Conservation (phyloP, 2,888 invertebrate genomes). For the Leucozona laternaria region DNA sequence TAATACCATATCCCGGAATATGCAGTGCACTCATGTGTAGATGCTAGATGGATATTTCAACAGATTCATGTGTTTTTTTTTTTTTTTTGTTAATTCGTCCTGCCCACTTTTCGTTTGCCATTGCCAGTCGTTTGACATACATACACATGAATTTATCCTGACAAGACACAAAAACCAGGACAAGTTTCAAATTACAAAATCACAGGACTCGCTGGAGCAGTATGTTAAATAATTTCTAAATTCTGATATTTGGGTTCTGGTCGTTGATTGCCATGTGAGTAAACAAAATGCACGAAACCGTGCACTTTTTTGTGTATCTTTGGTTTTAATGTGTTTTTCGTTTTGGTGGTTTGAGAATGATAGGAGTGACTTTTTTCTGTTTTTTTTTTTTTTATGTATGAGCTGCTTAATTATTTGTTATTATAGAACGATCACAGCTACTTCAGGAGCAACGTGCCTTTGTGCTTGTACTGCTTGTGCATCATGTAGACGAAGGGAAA, state of each 20-base stretch:
- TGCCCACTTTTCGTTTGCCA: constrained; percentile 40
- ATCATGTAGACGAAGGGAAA: constrained; percentile 25
- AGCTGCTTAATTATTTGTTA: constrained; percentile 73
- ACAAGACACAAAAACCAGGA: constrained; percentile 50
- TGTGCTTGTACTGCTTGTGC: not conserved
- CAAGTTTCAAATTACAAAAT: constrained; percentile 66
- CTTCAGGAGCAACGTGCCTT: constrained; percentile 66
- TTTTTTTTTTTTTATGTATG: constrained; percentile 13
- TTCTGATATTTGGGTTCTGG: constrained; percentile 64
- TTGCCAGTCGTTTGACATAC: constrained; percentile 57
- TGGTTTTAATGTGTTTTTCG: constrained; percentile 38
- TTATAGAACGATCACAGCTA: constrained; percentile 67
- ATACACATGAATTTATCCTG: constrained; percentile 28
- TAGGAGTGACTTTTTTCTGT: not conserved
- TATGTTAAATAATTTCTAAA: constrained; percentile 56
- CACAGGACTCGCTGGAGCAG: constrained; percentile 36
- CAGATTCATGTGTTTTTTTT: constrained; percentile 50
- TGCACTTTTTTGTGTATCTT: constrained; percentile 49
- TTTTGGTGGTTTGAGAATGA: constrained; percentile 53
- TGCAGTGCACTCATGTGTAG: constrained; percentile 64
- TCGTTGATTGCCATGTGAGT: constrained; percentile 75
- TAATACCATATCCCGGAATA: constrained; percentile 31
- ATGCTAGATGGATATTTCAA: constrained; percentile 71
- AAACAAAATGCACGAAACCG: constrained; percentile 57
- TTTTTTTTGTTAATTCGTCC: constrained; percentile 36